Conservation (phyloP, 2,113 vertebrate genomes). For the Conger conger region DNA sequence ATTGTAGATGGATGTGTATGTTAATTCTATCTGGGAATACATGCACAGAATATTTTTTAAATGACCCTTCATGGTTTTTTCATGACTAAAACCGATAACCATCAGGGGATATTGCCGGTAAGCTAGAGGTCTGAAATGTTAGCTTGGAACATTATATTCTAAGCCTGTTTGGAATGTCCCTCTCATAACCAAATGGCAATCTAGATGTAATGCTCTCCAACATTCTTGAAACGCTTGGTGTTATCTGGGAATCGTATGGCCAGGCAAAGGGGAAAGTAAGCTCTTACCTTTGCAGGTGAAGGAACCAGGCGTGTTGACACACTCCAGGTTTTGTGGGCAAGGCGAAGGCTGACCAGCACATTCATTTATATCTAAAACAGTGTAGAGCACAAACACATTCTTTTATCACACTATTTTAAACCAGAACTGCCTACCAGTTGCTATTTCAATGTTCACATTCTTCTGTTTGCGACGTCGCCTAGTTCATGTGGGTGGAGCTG, state of each 20-base stretch:
- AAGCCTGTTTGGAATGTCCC: neutral
- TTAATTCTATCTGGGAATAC: neutral
- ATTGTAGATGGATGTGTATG: neutral
- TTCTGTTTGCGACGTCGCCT: neutral
- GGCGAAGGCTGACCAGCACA: slow-evolving; percentile 54
- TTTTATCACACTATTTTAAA: neutral
- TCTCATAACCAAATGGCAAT: neutral
- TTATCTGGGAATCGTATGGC: neutral
- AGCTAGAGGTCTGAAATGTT: too few relatives aligned
- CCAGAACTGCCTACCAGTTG: neutral
- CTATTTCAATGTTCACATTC: neutral
- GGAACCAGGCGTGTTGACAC: slow-evolving; percentile 64
- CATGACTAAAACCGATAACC: neutral
- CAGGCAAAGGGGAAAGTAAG: neutral
- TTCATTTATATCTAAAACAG: slow-evolving; percentile 67
- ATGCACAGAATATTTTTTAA: too few relatives aligned
- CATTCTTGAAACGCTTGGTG: neutral
- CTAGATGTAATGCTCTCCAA: neutral
- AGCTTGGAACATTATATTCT: too few relatives aligned
- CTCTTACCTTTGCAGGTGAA: slow-evolving; percentile 64
- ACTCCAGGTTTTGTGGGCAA: slow-evolving; percentile 60
- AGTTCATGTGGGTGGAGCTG: too few relatives aligned
- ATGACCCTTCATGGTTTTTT: too few relatives aligned
- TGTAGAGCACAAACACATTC: neutral
- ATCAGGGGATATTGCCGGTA: too few relatives aligned